These are phyloP conservation scores for Cistogaster globosa DNA, from an alignment of 2,888 invertebrate genomes.

Conservation along the genomic window DNA sequence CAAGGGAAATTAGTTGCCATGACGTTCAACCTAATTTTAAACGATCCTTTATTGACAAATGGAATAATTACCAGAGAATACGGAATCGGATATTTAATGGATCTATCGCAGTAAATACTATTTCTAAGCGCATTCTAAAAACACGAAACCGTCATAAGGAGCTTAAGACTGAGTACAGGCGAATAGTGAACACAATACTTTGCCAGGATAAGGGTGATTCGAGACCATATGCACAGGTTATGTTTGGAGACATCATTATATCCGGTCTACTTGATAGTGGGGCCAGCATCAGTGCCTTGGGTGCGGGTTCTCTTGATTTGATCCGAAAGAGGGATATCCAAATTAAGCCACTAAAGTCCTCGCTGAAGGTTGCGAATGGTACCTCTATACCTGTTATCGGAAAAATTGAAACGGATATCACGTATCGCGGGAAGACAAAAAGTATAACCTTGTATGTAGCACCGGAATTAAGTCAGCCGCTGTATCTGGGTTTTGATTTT, in stretches of 20 bases:
- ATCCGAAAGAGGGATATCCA: background rate
- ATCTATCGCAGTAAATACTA: background rate
- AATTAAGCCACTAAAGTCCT: background rate
- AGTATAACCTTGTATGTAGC: slow-evolving; percentile 11
- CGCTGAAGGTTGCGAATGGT: slow-evolving; percentile 10
- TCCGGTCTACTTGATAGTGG: slow-evolving; percentile 19
- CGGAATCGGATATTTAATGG: slow-evolving; percentile 4
- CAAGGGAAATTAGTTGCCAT: background rate
- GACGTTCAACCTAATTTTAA: background rate
- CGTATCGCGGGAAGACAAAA: too few relatives aligned
- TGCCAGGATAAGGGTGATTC: background rate
- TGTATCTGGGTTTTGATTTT: slow-evolving; percentile 29
- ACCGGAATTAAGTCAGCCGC: background rate
- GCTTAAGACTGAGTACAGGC: background rate
- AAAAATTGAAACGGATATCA: background rate
- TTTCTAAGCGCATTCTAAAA: background rate
- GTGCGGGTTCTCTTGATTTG: slow-evolving; percentile 5
- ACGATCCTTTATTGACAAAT: background rate
- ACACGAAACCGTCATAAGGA: background rate
- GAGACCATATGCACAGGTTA: slow-evolving; percentile 14
- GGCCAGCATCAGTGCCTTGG: slow-evolving; percentile 9
- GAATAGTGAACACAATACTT: background rate
- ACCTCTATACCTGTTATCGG: background rate
- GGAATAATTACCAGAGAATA: background rate
- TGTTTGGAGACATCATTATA: background rate